These are phyloP conservation scores for Acanthurus tractus DNA, from an alignment of 2,797 vertebrate species.

Conservation along the genomic window DNA sequence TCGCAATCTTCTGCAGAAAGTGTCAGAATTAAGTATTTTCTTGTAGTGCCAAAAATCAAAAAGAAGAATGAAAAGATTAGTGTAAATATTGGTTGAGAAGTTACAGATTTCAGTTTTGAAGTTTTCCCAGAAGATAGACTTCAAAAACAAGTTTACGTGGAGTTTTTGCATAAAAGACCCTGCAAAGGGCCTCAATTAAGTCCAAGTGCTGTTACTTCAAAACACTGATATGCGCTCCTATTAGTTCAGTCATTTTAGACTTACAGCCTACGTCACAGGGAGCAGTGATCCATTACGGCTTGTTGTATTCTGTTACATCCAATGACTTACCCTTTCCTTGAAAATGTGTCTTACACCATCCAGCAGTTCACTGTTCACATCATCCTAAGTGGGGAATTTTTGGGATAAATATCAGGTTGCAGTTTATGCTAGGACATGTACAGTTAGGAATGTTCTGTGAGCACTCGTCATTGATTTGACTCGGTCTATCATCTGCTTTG, in stretches of 20 bases:
- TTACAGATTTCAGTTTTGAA: background rate
- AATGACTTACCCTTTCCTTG: background rate
- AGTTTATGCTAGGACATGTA: slow-evolving; percentile 11
- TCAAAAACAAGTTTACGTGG: background rate
- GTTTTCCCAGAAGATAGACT: background rate
- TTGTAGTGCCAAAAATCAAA: background rate
- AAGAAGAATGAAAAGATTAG: background rate
- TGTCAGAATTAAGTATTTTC: background rate
- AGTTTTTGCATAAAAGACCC: background rate
- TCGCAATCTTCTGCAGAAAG: background rate
- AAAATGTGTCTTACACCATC: background rate
- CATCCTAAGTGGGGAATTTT: background rate
- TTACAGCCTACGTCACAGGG: too few species aligned
- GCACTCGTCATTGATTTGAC: background rate
- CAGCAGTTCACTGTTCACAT: background rate
- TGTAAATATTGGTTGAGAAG: background rate
- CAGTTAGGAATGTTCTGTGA: background rate
- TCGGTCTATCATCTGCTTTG: background rate
- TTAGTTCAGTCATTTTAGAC: background rate
- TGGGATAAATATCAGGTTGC: background rate
- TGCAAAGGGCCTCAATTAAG: background rate
- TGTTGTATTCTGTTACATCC: background rate
- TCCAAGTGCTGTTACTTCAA: background rate
- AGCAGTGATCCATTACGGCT: too few species aligned
- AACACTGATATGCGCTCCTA: background rate